Evolutionary conservation across 2,113 vertebrate genomes (phyloP), one percentile per base, ranked within the genome.

Genomic region (Mobula birostris): DNA sequence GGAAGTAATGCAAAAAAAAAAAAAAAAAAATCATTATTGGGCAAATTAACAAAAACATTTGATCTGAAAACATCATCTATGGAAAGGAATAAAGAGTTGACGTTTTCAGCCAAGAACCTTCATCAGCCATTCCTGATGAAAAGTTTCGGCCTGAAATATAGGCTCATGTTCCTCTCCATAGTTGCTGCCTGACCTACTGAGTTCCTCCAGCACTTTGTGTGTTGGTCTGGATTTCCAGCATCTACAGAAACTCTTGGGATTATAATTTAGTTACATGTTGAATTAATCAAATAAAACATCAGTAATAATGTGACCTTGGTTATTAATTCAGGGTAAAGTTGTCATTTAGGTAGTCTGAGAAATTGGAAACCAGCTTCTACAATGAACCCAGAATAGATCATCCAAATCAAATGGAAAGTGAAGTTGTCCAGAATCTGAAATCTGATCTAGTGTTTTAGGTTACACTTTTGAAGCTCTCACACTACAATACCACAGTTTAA

Each of bases 1-100:
- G 95, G 0, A 94, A 21, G 68, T 11, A 95, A n/a, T 94, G 94
- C 95, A 48, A 94, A 27, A 56, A 96, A 40, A 56, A 96, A 40
- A 48, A 94, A 27, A 56, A 96, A 40, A 56, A 96, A 40, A 77
- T 61, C 6, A 87, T 74, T 93, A 27, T 48, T 5, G 8, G 19
- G 32, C 8, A 66, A 48, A 48, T 48, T 36, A 40, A 74, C 2
- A 40, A 24, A n/a, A 91, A 36, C 19, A 68, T 32, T 32, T 91
- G 8, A 90, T 63, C 15, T 88, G 87, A 56, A 32, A 68, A 63
- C 14, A 48, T 48, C 48, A 2, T 48, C 48, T 48, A 48, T 48
- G 48, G 48, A 48, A 48, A 48, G 48, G 48, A 48, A 48, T 48
- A 48, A 48, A 48, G 48, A 48, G 48, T 48, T 48, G 48, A 48